Evolutionary conservation across 2,797 vertebrate species (phyloP), one percentile per base, ranked within the genome.

Genomic region (Rhadinocentrus ornatus): DNA sequence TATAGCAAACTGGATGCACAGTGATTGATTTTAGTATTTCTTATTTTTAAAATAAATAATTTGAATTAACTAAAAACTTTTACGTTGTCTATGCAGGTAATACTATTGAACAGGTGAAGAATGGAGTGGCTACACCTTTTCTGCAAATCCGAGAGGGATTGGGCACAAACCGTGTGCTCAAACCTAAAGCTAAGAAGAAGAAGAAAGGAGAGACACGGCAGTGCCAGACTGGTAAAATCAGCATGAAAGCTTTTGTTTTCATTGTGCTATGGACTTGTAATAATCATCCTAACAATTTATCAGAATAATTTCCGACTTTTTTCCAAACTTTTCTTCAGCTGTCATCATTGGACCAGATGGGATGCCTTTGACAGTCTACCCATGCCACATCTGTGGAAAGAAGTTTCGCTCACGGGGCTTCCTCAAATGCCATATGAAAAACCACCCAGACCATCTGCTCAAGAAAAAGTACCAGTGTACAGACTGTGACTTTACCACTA

Each of bases 401-500:
- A 99, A 99, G 87, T 99, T 99, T 91, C 99, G 99, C 82, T 99
- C 98, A 0, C 94, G 97, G 78, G 97, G 97, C 50, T 99, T 99
- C 92, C 94, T 99, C 79, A 99, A 98, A 94, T 97, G 97, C 69
- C 98, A 99, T 87, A 99, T 98, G 95, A 98, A 98, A 83, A 99
- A 98, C 90, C 98, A 99, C 84, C 98, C 92, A 0, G 86, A 99
- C 0, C 94, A 95, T 86, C 93, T 99, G 91, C 93, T 95, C 35
- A 95, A 96, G 62, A 99, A 99, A 92, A 98, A 98, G 88, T 99
- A 99, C 92, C 97, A 96, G 92, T 99, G 98, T 86, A 98, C 98
- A 44, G 98, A 99, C 95, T 99, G 97, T 55, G 97, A 99, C 90
- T 99, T 99, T 90, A 98, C 97, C 92, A 99, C 98, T 78, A 99